These are phyloP conservation scores for Thalpophila matura DNA, from an alignment of 2,888 invertebrate genomes.

Conservation along the genomic window DNA sequence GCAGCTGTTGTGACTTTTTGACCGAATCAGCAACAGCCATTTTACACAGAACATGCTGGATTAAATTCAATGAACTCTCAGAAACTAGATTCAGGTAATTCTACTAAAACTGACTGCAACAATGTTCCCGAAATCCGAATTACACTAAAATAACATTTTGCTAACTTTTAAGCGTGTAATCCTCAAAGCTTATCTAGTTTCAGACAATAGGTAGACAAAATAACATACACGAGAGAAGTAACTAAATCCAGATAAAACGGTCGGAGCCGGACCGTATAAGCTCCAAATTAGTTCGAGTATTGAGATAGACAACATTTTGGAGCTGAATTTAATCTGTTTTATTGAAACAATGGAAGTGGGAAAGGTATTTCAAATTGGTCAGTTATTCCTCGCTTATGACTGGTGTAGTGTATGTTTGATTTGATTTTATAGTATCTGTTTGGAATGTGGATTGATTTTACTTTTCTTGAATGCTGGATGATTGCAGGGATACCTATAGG, in stretches of 20 bases:
- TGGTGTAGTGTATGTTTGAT: background rate
- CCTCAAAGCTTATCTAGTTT: conserved; percentile 18
- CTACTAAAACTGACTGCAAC: no score
- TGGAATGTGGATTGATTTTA: no score
- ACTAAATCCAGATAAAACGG: conserved; percentile 31
- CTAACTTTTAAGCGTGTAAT: conserved; percentile 15
- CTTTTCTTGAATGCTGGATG: no score
- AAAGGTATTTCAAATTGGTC: conserved; percentile 9
- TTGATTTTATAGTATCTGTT: no score
- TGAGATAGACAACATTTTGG: conserved; percentile 28
- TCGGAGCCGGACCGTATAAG: conserved; percentile 22
- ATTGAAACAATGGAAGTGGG: conserved; percentile 10
- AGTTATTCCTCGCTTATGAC: background rate
- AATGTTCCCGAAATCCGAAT: background rate
- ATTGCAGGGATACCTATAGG: no score
- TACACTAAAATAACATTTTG: conserved; percentile 7
- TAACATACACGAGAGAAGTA: conserved; percentile 18
- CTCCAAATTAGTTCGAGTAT: conserved; percentile 41
- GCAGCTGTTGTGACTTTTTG: no score
- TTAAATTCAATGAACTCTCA: no score
- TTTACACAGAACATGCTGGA: no score
- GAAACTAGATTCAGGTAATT: no score
- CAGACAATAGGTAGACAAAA: conserved; percentile 25
- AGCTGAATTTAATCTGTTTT: conserved; percentile 23
- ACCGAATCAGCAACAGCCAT: no score